Evolutionary conservation across 2,888 invertebrate species (phyloP), one percentile per base, ranked within the genome.

Genomic region (Tinea pellionella): DNA sequence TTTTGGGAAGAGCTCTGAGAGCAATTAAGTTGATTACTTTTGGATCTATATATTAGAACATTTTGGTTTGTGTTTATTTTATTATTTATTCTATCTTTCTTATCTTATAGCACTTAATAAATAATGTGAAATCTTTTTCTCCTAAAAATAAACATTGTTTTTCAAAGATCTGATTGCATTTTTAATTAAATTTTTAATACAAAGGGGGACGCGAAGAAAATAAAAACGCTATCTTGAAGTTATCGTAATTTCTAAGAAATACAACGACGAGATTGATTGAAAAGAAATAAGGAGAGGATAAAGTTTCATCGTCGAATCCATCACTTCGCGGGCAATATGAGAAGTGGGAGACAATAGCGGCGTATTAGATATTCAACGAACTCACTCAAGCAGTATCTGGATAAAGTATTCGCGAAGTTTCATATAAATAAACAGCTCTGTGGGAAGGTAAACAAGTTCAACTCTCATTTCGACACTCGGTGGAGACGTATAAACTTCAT

Each of bases 401-500:
- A 57, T 57, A 57, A 57, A 57, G 57, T 57, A 57, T 74, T 74
- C 74, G 69, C 72, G 68, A 81, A 84, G 74, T 83, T 83, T 71
- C 73, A 73, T 75, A 77, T 73, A 77, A 75, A 78, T 78, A 75
- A 75, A 78, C 78, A 75, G 73, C 74, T 77, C 73, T 69, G 69
- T 65, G 68, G 73, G 68, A 75, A 79, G 73, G 80, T 80, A 78
- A 76, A 78, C 78, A 80, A 83, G 79, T 78, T 78, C 47, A 43
- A 79, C 75, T 78, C 73, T 73, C 76, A 80, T 82, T 80, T 78
- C 77, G 77, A 75, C 80, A 81, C 80, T 80, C 77, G 66, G 68
- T 75, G 75, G 79, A 78, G 75, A 77, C 76, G 78, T 73, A 73
- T 67, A 73, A 80, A 79, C 69, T 78, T 74, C 69, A 67, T 66